Conservation (phyloP, 1,140 invertebrate species). For the Panagrolaimus sp. region DNA sequence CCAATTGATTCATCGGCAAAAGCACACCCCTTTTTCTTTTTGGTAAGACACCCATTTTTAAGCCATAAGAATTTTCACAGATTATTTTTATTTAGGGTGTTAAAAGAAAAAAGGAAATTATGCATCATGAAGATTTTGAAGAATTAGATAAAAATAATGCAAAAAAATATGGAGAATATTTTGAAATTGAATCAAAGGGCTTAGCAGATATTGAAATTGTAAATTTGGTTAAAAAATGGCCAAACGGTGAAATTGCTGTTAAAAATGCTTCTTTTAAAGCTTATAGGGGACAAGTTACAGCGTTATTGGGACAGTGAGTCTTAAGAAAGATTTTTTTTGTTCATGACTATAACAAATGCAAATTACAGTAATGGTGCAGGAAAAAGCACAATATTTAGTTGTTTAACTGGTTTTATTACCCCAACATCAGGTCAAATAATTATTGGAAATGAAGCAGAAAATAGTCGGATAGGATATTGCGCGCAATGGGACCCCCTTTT, state of each 20-base stretch:
- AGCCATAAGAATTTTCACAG: too few relatives aligned
- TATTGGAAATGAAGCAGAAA: background rate
- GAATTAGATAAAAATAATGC: too few relatives aligned
- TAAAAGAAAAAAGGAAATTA: too few relatives aligned
- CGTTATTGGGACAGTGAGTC: background rate
- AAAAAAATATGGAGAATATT: too few relatives aligned
- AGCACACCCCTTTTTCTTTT: background rate
- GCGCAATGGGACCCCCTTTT: constrained; percentile 66
- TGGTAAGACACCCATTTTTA: background rate
- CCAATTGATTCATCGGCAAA: background rate
- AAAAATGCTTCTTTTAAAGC: background rate
- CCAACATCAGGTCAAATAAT: background rate
- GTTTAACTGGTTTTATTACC: background rate
- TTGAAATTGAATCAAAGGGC: background rate
- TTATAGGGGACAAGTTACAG: background rate
- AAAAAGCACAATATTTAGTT: background rate
- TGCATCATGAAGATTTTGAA: too few relatives aligned
- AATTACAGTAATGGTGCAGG: background rate
- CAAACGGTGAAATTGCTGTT: background rate
- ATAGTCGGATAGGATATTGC: constrained; percentile 67
- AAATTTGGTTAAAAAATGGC: background rate
- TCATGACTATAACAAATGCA: too few relatives aligned
- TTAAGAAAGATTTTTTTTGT: too few relatives aligned
- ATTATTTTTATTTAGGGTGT: too few relatives aligned
- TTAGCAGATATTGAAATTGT: background rate